These are phyloP conservation scores for Galerucella nymphaeae DNA, from an alignment of 2,888 invertebrate species.

Conservation along the genomic window DNA sequence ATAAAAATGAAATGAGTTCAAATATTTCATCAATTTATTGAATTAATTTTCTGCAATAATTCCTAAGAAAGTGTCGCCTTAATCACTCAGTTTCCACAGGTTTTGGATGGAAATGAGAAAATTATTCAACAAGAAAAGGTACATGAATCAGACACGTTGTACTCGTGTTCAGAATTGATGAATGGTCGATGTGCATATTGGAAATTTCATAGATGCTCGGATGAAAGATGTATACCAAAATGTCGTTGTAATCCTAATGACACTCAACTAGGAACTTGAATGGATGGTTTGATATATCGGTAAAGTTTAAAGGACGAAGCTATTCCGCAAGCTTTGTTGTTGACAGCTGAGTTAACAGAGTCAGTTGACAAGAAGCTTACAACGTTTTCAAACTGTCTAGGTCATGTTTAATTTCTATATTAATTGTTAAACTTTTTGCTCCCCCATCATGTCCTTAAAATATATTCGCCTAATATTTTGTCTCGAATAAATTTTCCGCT, in stretches of 20 bases:
- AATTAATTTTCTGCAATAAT: conserved; percentile 21
- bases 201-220: background rate
- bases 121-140: conserved; percentile 18
- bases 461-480: too few species aligned
- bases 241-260: background rate
- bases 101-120: conserved; percentile 23
- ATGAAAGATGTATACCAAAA: background rate
- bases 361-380: too few species aligned
- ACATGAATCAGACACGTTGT: background rate
- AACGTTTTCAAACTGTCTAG: too few species aligned
- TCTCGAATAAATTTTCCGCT: too few species aligned
- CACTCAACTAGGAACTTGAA: background rate
- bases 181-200: background rate
- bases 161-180: background rate
- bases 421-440: too few species aligned
- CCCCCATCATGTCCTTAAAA: too few species aligned
- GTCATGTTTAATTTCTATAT: too few species aligned
- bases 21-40: conserved; percentile 11
- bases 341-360: too few species aligned
- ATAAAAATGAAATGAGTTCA: too few species aligned
- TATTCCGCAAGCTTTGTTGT: background rate
- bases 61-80: conserved; percentile 14
- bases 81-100: conserved; percentile 28
- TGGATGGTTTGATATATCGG: background rate
- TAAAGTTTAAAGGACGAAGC: background rate